Evolutionary conservation across 2,888 invertebrate genomes (phyloP), one percentile per base, ranked within the genome.

Genomic region (Lamellibrachia columna): DNA sequence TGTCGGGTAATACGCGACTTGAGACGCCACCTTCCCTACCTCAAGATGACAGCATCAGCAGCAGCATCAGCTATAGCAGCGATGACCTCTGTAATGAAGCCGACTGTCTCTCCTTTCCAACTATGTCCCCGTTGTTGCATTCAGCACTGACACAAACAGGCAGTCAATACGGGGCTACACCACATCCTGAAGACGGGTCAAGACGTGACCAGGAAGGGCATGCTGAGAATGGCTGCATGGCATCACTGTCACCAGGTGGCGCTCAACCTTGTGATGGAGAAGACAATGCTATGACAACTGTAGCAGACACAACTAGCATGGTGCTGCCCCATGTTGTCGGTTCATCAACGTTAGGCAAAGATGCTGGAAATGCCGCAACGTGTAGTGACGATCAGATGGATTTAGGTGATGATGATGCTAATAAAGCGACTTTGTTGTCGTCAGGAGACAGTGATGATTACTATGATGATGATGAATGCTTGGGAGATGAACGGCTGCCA

Each of bases 401-500:
- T 75, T 75, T 75, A 22, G 60, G 91, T 52, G 92, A 90, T 91
- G 92, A 92, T 15, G 92, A 93, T 55, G 92, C 53, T n/a, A 52
- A 92, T 7, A 92, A 60, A 75, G 58, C 28, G 22, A 52, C 52
- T 75, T 75, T 75, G 22, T 75, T 75, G 75, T 22, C 75, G 22
- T 75, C 75, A n/a, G 75, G 75, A 22, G 92, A 90, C 91, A 58
- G 92, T n/a, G 92, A 92, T 53, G 93, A 92, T 8, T 22, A 15
- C 40, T 92, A 92, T 90, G 90, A 90, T 11, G 93, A 92, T 90
- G 90, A 92, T n/a, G 90, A 22, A 28, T 52, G 90, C n/a, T 4
- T 53, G 9, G 90, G 90, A 90, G 90, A 92, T 7, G 93, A 93
- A 28, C 92, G 92, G 40, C 60, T 92, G 53, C 92, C 92, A 90